phyloP scores from a whole-genome alignment of 2,113 vertebrate genomes.

The Taurulus bubalis region DNA sequence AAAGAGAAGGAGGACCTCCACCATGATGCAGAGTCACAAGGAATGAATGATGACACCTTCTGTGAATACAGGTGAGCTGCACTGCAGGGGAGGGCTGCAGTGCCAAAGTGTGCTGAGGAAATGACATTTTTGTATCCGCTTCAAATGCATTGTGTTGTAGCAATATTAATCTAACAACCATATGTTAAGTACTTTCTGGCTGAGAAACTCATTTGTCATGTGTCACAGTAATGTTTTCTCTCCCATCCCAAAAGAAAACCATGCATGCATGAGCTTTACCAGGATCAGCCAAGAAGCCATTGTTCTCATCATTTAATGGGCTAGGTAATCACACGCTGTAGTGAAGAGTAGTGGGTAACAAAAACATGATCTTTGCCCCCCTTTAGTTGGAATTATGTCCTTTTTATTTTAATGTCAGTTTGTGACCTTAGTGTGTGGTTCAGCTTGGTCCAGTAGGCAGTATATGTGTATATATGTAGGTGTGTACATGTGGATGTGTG shows the following conservation, averaged over 20 bases:
- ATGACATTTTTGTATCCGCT: conserved; percentile 23
- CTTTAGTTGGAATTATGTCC: conserved; percentile 43
- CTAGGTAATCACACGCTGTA: conserved; percentile 73
- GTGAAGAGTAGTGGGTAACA: conserved; percentile 57
- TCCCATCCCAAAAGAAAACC: conserved; percentile 78
- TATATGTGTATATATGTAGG: not conserved
- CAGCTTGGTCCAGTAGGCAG: conserved; percentile 15
- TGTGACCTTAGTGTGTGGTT: conserved; percentile 29
- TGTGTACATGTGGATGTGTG: conserved; percentile 26
- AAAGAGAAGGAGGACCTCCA: conserved; percentile 94
- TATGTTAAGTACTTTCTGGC: conserved; percentile 44
- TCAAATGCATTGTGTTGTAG: conserved; percentile 27
- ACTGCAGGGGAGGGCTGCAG: conserved; percentile 16
- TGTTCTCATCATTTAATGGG: conserved; percentile 70
- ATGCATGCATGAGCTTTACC: conserved; percentile 67
- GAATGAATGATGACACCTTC: conserved; percentile 90
- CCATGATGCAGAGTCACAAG: conserved; percentile 88
- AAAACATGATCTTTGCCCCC: conserved; percentile 35
- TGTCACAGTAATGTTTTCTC: conserved; percentile 65
- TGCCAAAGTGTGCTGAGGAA: conserved; percentile 35
- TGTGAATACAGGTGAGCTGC: conserved; percentile 92
- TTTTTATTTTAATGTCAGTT: conserved; percentile 16
- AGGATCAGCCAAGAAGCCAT: conserved; percentile 70
- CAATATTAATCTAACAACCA: conserved; percentile 30
- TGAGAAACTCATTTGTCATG: conserved; percentile 49